Evolutionary conservation across 2,113 vertebrate species (phyloP).

Genomic region (Callospermophilus lateralis): DNA sequence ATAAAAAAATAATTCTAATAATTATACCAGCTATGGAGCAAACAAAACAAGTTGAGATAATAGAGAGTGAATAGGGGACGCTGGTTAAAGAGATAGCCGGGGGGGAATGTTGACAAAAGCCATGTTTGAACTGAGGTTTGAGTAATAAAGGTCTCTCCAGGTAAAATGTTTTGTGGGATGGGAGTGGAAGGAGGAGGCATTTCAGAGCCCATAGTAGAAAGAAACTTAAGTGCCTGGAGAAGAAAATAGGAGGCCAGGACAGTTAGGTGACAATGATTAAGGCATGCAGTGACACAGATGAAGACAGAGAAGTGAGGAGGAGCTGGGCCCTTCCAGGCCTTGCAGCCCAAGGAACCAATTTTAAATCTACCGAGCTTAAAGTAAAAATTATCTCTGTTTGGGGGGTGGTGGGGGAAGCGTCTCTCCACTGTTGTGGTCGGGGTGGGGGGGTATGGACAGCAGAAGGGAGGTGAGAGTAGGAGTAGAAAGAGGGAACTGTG

Average conservation of each 20-base stretch:
- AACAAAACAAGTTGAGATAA: not conserved
- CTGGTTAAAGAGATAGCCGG: not conserved
- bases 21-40: not conserved
- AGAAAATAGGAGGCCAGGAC: not conserved
- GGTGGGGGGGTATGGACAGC: not conserved
- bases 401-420: too few species aligned
- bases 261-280: not conserved
- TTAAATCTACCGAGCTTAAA: not conserved
- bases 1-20: not conserved
- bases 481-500: too few species aligned
- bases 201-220: not conserved
- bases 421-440: too few species aligned
- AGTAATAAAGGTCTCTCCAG: not conserved
- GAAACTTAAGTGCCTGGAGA: not conserved
- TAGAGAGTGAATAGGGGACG: not conserved
- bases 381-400: not conserved
- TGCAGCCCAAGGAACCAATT: accelerated
- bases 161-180: not conserved
- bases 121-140: not conserved
- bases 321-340: not conserved
- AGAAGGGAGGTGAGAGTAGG: accelerated
- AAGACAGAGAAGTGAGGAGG: not conserved
- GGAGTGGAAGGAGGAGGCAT: not conserved
- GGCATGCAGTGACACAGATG: too few species aligned
- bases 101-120: not conserved